phyloP scores from a whole-genome alignment of 2,797 vertebrate species.

The Carapus acus region DNA sequence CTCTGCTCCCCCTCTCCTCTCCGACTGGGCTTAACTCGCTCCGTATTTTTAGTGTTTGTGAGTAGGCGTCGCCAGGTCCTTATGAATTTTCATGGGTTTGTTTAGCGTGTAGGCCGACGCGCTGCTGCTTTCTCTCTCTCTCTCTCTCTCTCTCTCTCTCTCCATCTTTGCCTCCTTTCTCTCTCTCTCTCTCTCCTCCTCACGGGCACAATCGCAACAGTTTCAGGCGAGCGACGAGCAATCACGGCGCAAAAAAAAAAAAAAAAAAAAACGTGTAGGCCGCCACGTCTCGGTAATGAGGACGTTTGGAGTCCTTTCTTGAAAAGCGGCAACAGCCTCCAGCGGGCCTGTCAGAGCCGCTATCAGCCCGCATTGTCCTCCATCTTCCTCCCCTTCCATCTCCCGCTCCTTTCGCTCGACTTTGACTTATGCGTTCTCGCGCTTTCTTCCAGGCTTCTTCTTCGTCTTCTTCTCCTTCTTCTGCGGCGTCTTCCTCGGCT shows the following conservation, averaged over 20 bases:
- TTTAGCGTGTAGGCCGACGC: constrained; percentile 71
- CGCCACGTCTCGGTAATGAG: constrained; percentile 63
- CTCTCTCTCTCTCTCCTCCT: constrained; percentile 20
- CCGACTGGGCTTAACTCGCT: constrained; percentile 68
- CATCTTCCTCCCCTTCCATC: constrained; percentile 35
- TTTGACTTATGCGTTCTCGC: constrained; percentile 33
- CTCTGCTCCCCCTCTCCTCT: constrained; percentile 57
- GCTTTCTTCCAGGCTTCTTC: constrained; percentile 36
- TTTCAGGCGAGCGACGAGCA: constrained; percentile 54
- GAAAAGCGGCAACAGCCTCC: constrained; percentile 54
- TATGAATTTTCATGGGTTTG: constrained; percentile 76
- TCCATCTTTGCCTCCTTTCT: constrained; percentile 11
- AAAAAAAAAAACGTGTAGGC: constrained; percentile 56
- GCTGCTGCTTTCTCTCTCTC: too few species aligned
- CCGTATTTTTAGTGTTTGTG: constrained; percentile 72
- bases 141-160: constrained; percentile 41
- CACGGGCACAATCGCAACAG: constrained; percentile 29
- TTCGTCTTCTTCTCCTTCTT: constrained; percentile 34
- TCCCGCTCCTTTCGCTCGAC: constrained; percentile 10
- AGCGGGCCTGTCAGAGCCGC: constrained; percentile 52
- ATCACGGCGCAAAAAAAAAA: constrained; percentile 23
- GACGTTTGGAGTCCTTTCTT: constrained; percentile 62
- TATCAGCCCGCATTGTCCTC: constrained; percentile 53
- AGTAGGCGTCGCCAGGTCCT: constrained; percentile 71
- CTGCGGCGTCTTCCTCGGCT: constrained; percentile 31